These are phyloP conservation scores for Pao palembangensis DNA, from an alignment of 2,113 vertebrate genomes.

Conservation along the genomic window DNA sequence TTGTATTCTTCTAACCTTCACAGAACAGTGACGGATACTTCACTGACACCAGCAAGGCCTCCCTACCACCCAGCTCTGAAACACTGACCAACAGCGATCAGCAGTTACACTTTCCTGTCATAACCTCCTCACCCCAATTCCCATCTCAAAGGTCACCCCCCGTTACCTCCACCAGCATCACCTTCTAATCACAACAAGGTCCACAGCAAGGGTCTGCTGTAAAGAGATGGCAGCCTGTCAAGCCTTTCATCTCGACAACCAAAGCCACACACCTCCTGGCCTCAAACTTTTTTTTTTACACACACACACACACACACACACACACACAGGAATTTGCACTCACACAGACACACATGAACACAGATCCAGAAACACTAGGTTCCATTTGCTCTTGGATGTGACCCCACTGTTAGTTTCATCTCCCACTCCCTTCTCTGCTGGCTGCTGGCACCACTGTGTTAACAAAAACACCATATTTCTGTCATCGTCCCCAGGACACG, in stretches of 20 bases:
- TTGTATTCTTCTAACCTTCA: no score
- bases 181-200: slow-evolving; percentile 55
- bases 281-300: slow-evolving; percentile 36
- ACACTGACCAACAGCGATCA: slow-evolving; percentile 20
- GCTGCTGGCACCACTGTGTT: slow-evolving; percentile 59
- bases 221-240: slow-evolving; percentile 63
- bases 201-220: slow-evolving; percentile 50
- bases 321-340: slow-evolving; percentile 37
- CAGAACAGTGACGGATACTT: slow-evolving; percentile 8
- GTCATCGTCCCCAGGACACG: slow-evolving; percentile 61
- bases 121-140: slow-evolving; percentile 46
- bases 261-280: slow-evolving; percentile 29
- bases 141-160: slow-evolving; percentile 46
- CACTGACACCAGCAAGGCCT: slow-evolving; percentile 6
- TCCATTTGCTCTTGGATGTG: slow-evolving; percentile 42
- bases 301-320: slow-evolving; percentile 18
- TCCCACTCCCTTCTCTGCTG: slow-evolving; percentile 47
- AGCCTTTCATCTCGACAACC: slow-evolving; percentile 61
- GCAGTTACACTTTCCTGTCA: slow-evolving; percentile 24
- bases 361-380: slow-evolving; percentile 21
- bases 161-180: slow-evolving; percentile 32
- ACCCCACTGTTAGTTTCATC: slow-evolving; percentile 60
- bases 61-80: slow-evolving; percentile 19
- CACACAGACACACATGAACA: slow-evolving; percentile 18
- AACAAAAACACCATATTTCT: slow-evolving; percentile 70